These are phyloP conservation scores for Anadara kagoshimensis DNA, from an alignment of 1,140 invertebrate genomes.

Conservation along the genomic window DNA sequence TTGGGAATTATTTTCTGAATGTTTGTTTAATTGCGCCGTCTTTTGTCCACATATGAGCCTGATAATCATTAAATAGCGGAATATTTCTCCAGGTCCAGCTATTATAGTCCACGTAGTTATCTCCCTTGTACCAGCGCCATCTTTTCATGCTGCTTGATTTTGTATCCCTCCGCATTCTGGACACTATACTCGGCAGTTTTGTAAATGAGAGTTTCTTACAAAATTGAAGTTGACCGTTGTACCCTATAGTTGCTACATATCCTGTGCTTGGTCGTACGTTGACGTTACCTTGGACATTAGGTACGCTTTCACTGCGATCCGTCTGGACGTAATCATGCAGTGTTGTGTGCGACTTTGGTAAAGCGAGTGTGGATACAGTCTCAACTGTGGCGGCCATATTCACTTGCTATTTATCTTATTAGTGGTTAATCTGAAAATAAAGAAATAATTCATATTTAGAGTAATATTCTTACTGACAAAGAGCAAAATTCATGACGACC, in stretches of 20 bases:
- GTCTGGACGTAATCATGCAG: too few relatives aligned
- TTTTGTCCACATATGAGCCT: constrained; percentile 27
- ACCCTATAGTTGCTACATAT: neutral
- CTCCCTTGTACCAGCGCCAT: constrained; percentile 28
- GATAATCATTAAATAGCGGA: constrained; percentile 22
- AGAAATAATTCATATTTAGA: too few relatives aligned
- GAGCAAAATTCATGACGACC: too few relatives aligned
- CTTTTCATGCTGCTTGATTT: constrained; percentile 22
- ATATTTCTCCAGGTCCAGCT: constrained; percentile 32
- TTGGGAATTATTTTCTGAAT: constrained; percentile 13
- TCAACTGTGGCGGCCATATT: too few relatives aligned
- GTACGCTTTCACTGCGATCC: too few relatives aligned
- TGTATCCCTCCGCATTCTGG: constrained; percentile 26
- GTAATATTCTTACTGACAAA: too few relatives aligned
- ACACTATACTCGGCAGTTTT: constrained; percentile 20
- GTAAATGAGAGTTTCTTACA: constrained; percentile 24
- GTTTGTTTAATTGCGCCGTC: constrained; percentile 18
- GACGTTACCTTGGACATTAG: too few relatives aligned
- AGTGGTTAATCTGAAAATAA: too few relatives aligned
- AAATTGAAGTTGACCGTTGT: constrained; percentile 6
- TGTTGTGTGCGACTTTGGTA: too few relatives aligned
- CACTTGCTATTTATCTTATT: too few relatives aligned
- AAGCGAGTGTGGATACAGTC: too few relatives aligned
- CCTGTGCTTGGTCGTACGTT: constrained; percentile 16
- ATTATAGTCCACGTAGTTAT: constrained; percentile 26